These are phyloP conservation scores for Apostichopus californicus DNA, from an alignment of 35 echinoderm and acorn worm genomes.

Conservation along the genomic window DNA sequence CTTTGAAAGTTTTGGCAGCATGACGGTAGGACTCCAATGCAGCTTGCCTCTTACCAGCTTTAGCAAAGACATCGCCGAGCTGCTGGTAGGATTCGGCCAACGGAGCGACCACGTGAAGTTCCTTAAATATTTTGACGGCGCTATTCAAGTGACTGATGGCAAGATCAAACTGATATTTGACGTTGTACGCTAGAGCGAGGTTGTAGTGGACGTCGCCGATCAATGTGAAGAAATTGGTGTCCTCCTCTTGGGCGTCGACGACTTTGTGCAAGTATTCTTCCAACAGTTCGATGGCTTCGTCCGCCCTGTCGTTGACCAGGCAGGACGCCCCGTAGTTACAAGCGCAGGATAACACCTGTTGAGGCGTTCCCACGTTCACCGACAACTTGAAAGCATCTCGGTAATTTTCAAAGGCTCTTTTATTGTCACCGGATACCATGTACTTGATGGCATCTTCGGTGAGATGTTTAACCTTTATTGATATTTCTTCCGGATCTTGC, in stretches of 20 bases:
- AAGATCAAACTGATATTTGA: conserved; percentile 11
- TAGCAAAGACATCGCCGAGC: background rate
- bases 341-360: conserved; percentile 28
- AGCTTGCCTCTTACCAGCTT: background rate
- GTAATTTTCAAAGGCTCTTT: conserved; percentile 18
- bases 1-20: background rate
- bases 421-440: conserved; percentile 11
- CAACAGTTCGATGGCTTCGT: conserved; percentile 17
- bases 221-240: conserved; percentile 40
- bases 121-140: conserved; percentile 30
- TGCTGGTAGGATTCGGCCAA: conserved; percentile 40
- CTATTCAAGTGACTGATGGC: conserved; percentile 22
- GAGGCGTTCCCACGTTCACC: conserved; percentile 22
- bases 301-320: conserved; percentile 30
- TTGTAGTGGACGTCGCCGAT: conserved; percentile 48
- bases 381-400: conserved; percentile 33
- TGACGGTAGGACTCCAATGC: background rate
- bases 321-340: conserved; percentile 55
- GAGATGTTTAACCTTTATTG: background rate
- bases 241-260: background rate
- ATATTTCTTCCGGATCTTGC: background rate
- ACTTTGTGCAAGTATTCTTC: conserved; percentile 31
- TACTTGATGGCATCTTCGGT: conserved; percentile 11
- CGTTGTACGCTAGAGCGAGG: conserved; percentile 32
- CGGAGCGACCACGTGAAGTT: background rate